Conservation (phyloP, 1,140 invertebrate genomes). For the Lithobius niger region DNA sequence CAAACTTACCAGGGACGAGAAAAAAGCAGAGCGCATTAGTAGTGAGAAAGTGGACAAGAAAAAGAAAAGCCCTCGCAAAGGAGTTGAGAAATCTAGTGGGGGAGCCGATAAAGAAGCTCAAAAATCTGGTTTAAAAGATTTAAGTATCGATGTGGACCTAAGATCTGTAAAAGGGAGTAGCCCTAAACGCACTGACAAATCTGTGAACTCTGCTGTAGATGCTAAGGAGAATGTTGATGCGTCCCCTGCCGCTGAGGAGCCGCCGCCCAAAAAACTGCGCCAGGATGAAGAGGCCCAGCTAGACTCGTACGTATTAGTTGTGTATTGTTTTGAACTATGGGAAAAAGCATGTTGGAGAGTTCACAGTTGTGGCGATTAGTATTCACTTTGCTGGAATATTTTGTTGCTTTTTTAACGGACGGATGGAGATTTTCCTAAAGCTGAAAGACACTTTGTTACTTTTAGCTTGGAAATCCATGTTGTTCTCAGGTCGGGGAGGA, state of each 20-base stretch:
- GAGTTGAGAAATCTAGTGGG: neutral
- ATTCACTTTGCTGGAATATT: no score
- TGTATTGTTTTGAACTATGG: no score
- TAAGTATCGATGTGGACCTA: neutral
- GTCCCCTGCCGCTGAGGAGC: neutral
- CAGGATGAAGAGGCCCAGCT: neutral
- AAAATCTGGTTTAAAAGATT: neutral
- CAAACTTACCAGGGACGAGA: neutral
- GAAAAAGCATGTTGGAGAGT: no score
- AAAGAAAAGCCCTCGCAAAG: neutral
- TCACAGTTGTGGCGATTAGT: no score
- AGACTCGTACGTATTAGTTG: constrained; percentile 11
- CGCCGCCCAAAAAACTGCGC: constrained; percentile 13
- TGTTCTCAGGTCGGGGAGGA: no score
- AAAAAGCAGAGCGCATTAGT: neutral
- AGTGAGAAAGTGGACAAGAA: neutral
- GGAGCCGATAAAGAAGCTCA: neutral
- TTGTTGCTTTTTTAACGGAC: no score
- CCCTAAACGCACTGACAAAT: neutral
- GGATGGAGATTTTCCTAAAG: no score
- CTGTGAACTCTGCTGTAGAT: neutral
- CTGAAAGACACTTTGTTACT: no score
- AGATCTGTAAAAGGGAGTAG: no score
- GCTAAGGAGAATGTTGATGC: constrained; percentile 12
- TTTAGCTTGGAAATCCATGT: no score